Base-by-base conservation (phyloP, 2,797 vertebrate genomes). In the Neosalanx taihuensis region DNA sequence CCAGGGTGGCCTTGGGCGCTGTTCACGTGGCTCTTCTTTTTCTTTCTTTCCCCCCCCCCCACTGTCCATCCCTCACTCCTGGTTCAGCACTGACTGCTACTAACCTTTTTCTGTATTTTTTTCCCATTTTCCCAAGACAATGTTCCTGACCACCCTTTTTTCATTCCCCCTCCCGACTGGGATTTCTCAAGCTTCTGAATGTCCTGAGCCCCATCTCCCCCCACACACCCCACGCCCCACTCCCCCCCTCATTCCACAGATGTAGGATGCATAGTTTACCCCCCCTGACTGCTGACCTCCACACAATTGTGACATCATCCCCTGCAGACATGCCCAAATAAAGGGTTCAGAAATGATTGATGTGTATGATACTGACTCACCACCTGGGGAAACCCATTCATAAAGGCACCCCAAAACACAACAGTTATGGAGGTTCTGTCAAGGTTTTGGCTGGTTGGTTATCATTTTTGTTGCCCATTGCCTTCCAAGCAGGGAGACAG, bases 281-380 rank as follows among this genome's bases (percentile, higher is more conserved):
- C 4, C 4, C 70, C 59, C 69, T 81, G 77, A 73, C 74, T 77
- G 73, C 41, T 46, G 41, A 46, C 41, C 33, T 35, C 33, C 31
- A 66, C 72, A 77, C 80, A 76, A 66, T 68, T 69, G 72, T 6
- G 18, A 33, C 41, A 6, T 71, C 81, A 82, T 78, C 57, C 69
- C 84, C 76, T 82, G 73, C 71, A 73, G 41, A 12, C 41, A 46
- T 46, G 74, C 64, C 70, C 73, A 66, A 83, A 83, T 74, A 62
- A 72, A 67, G 73, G 77, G 62, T 82, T 89, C 87, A 88, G 92
- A 83, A 92, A 90, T 92, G 90, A 92, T 90, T 92, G 88, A 92
- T 89, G 85, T 63, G 12, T 10, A 10, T 10, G 78, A 67, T 85
- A 90, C 90, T 92, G 90, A 92, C 81, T 92, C 89, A 91, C 86